Evolutionary conservation across 2,797 vertebrate genomes (phyloP).

Genomic region (Pangasius larnaudii): DNA sequence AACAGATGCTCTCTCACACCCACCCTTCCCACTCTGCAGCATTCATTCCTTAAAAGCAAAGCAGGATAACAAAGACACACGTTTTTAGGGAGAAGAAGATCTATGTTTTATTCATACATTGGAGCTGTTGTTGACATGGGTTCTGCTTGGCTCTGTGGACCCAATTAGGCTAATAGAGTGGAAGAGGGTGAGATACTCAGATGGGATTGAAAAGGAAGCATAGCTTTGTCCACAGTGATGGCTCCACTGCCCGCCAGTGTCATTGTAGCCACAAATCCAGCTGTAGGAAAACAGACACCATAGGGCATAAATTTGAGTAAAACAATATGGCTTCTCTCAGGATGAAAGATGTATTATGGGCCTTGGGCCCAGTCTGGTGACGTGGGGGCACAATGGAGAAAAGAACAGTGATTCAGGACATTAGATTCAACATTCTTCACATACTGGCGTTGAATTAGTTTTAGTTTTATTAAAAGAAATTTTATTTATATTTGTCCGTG

Average conservation of each 20-base stretch:
- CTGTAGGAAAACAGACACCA: constrained; percentile 48
- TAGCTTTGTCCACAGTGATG: constrained; percentile 50
- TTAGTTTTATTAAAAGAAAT: not conserved
- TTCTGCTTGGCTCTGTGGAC: constrained; percentile 56
- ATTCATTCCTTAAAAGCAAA: constrained; percentile 53
- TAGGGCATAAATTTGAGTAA: constrained; percentile 75
- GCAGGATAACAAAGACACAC: constrained; percentile 55
- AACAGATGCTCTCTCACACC: constrained; percentile 43
- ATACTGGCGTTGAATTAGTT: not conserved
- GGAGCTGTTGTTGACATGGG: constrained; percentile 48
- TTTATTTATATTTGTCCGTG: constrained; percentile 2
- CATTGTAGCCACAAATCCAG: constrained; percentile 55
- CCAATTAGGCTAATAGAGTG: constrained; percentile 83
- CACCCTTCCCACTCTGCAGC: constrained; percentile 22
- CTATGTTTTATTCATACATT: constrained; percentile 62
- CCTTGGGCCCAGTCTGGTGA: constrained; percentile 62
- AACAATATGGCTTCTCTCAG: constrained; percentile 77
- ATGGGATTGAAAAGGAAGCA: constrained; percentile 50
- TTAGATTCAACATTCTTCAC: constrained; percentile 36
- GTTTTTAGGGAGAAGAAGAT: constrained; percentile 51
- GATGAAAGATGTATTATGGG: constrained; percentile 72
- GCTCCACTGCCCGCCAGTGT: constrained; percentile 46
- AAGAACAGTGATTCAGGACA: constrained; percentile 39
- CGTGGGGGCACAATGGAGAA: constrained; percentile 39
- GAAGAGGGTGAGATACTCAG: constrained; percentile 62